Evolutionary conservation across 2,113 vertebrate genomes (phyloP), one percentile per base, ranked within the genome.

Genomic region (Cheilinus undulatus): DNA sequence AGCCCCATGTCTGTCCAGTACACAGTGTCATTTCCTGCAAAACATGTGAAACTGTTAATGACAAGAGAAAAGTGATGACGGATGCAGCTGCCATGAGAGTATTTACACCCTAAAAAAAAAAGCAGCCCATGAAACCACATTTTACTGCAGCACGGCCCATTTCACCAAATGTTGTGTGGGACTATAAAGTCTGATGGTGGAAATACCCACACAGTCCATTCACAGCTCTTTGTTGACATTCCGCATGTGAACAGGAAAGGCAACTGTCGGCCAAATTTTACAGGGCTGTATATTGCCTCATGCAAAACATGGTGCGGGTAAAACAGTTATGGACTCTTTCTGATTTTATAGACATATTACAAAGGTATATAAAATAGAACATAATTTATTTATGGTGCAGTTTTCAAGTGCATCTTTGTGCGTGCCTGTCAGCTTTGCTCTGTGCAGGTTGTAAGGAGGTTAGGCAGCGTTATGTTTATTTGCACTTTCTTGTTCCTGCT

Each of bases 1-100:
- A 97, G 93, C 23, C 98, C 98, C 97, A 99, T 99, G 83, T 99
- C 98, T 69, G 97, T 99, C 98, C 98, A 99, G 83, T 99, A 99
- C 79, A 99, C 94, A 1, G 98, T 98, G 89, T 99, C 98, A 87
- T 99, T 99, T 66, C 92, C 98, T 99, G 84, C 7, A 73, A 71
- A 83, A 84, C 40, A 24, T 26, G 72, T 42, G 43, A 56, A 17
- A 67, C 6, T 58, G 52, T 83, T 89, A 77, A 89, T 72, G 52
- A 76, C 5, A 43, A 32, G 43, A 27, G 50, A 64, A 76, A 82
- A 78, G 27, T n/a, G 15, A 73, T 57, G 48, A 88, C 69, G 66
- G 85, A 88, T 66, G 72, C 1, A 5, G 36, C 54, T 73, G 58
- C 67, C 68, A 53, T 63, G 59, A 46, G 61, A 46, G 12, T 66